phyloP scores from a whole-genome alignment of 2,888 invertebrate species.

The Mamestra brassicae region DNA sequence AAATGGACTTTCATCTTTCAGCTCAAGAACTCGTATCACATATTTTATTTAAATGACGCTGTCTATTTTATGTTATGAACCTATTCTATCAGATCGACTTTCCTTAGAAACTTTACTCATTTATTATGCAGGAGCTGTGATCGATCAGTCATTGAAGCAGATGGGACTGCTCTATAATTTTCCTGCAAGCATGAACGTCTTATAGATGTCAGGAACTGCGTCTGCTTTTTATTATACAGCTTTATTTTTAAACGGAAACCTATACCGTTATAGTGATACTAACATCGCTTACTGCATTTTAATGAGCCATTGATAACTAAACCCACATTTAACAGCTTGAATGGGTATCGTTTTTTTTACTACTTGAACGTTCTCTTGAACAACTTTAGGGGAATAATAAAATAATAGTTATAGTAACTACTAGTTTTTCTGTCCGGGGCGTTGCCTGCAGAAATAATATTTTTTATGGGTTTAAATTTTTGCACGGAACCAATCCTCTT shows the following conservation, averaged over 20 bases:
- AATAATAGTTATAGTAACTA: too few relatives aligned
- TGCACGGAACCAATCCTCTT: too few relatives aligned
- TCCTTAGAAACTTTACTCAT: conserved; percentile 15
- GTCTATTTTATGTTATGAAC: not conserved
- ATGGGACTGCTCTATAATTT: conserved; percentile 21
- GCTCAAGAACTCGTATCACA: not conserved
- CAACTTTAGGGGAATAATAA: too few relatives aligned
- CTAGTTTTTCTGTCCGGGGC: too few relatives aligned
- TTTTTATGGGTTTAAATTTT: too few relatives aligned
- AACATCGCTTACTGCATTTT: not conserved
- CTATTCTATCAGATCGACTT: not conserved
- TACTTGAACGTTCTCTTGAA: too few relatives aligned
- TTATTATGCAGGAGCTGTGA: conserved; percentile 29
- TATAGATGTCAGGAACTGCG: not conserved
- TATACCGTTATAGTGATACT: not conserved
- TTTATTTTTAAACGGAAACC: not conserved
- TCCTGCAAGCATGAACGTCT: not conserved
- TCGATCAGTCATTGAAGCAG: conserved; percentile 16
- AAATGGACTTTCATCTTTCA: conserved; percentile 22
- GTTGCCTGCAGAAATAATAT: too few relatives aligned
- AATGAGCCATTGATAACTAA: too few relatives aligned
- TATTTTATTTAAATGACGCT: not conserved
- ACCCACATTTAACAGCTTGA: too few relatives aligned
- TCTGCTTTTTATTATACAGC: not conserved
- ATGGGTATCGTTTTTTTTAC: too few relatives aligned